Percentiles rank a stretch among this genome's conserved stretches.
Conservation (phyloP, 2,888 invertebrate genomes). For the Brenthis ino region DNA sequence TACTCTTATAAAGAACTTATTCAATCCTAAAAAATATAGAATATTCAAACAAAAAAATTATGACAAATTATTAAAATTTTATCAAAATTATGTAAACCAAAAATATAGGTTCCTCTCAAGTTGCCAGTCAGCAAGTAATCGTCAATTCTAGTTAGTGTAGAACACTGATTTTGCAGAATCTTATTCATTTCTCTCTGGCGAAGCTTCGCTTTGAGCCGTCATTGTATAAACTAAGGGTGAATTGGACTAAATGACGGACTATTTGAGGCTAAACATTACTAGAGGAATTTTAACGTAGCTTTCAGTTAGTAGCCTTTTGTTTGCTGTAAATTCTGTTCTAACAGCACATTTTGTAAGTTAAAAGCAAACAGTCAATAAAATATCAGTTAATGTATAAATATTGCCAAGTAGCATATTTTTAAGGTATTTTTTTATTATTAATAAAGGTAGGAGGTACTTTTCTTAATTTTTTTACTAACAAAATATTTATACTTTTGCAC, state of each 20-base stretch:
- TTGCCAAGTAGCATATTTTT: too few relatives aligned
- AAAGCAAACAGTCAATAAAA: neutral
- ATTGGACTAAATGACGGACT: slow-evolving; percentile 16
- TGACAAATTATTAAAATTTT: too few relatives aligned
- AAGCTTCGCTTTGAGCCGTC: slow-evolving; percentile 22
- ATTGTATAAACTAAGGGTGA: slow-evolving; percentile 20
- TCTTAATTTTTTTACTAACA: too few relatives aligned
- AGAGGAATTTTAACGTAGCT: neutral
- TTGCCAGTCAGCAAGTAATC: slow-evolving; percentile 22
- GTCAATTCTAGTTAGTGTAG: slow-evolving; percentile 15
- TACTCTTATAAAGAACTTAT: too few relatives aligned
- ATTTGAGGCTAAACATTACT: slow-evolving; percentile 9
- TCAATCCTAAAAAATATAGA: too few relatives aligned
- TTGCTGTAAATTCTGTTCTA: too few relatives aligned
- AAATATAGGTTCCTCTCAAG: slow-evolving; percentile 4
- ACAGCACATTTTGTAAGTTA: too few relatives aligned
- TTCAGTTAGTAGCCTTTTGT: neutral
- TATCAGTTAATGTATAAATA: neutral
- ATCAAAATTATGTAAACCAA: too few relatives aligned
- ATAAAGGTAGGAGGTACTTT: too few relatives aligned
- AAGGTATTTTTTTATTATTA: too few relatives aligned
- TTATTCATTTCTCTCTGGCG: slow-evolving; percentile 18
- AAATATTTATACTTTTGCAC: too few relatives aligned
- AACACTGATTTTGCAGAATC: slow-evolving; percentile 25
- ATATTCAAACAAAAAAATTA: too few relatives aligned